Base-by-base conservation (phyloP, 2,888 invertebrate genomes). In the Leptothorax acervorum region DNA sequence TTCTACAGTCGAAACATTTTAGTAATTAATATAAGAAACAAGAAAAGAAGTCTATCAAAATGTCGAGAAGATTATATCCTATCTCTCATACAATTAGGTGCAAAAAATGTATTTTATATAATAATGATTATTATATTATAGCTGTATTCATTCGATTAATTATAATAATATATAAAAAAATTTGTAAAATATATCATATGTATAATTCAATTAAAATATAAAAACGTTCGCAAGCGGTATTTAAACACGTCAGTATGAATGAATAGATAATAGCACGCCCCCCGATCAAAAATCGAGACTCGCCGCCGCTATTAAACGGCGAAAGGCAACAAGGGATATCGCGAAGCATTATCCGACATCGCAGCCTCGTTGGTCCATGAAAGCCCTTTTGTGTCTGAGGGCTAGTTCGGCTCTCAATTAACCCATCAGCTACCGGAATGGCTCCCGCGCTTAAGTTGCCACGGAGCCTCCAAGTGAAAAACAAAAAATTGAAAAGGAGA, bases 361-460 rank as follows among this genome's bases (percentile, higher is more conserved):
- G 68, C 81, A 63, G 75, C 82, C 90, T 82, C 86, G 83, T 71
- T 84, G 83, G 74, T 73, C 87, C 88, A 83, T 88, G 91, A 89
- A 91, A 92, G 92, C 88, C 86, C 91, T 88, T 93, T 92, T 92
- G 91, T 92, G 88, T 90, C 88, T 83, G 89, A 90, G 90, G 90
- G 90, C 91, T 91, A 92, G 92, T 89, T 91, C 90, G 91, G 90
- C 88, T 91, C 92, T 94, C 92, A 93, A 94, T 94, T 94, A 93
- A 93, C 93, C 92, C 93, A 93, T 94, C 94, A 92, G 94, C 94
- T 94, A 94, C 94, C 92, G 94, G 78, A 92, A 92, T 92, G 92
- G 92, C 93, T 91, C 89, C 92, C 91, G 92, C 91, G 91, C 90
- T 92, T 90, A 87, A 91, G 92, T 89, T 89, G 87, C 88, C 87